phyloP scores from a whole-genome alignment of 2,888 invertebrate genomes.

The Anthophora plumipes region DNA sequence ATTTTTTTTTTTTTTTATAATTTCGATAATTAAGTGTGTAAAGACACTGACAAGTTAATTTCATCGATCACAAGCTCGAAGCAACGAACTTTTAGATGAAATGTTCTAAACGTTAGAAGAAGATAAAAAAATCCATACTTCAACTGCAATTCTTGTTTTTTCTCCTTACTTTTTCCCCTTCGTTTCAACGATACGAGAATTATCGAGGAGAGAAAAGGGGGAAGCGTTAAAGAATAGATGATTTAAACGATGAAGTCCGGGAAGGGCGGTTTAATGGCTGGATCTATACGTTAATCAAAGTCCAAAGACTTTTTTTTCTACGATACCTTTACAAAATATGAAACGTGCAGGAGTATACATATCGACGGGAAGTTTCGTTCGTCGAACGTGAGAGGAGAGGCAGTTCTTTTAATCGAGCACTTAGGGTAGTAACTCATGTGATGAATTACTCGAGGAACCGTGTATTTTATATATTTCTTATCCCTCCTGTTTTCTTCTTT shows the following conservation, averaged over 20 bases:
- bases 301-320: slow-evolving; percentile 62
- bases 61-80: not conserved
- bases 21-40: not conserved
- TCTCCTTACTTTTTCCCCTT: not conserved
- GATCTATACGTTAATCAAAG: slow-evolving; percentile 57
- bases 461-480: slow-evolving; percentile 50
- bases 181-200: not conserved
- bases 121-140: not conserved
- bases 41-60: not conserved
- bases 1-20: not conserved
- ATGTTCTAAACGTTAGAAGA: not conserved
- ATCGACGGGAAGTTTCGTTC: slow-evolving; percentile 29
- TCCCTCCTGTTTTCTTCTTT: slow-evolving; percentile 38
- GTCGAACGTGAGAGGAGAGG: slow-evolving; percentile 21
- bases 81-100: not conserved
- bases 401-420: slow-evolving; percentile 29
- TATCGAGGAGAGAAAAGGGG: not conserved
- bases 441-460: slow-evolving; percentile 59
- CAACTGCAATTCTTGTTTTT: not conserved
- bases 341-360: slow-evolving; percentile 5
- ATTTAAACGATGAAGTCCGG: not conserved
- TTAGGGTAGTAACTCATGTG: slow-evolving; percentile 55
- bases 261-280: slow-evolving; percentile 36
- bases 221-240: not conserved
- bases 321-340: slow-evolving; percentile 30